Base-by-base conservation (phyloP, 2,888 invertebrate species). In the Stenichneumon culpator region DNA sequence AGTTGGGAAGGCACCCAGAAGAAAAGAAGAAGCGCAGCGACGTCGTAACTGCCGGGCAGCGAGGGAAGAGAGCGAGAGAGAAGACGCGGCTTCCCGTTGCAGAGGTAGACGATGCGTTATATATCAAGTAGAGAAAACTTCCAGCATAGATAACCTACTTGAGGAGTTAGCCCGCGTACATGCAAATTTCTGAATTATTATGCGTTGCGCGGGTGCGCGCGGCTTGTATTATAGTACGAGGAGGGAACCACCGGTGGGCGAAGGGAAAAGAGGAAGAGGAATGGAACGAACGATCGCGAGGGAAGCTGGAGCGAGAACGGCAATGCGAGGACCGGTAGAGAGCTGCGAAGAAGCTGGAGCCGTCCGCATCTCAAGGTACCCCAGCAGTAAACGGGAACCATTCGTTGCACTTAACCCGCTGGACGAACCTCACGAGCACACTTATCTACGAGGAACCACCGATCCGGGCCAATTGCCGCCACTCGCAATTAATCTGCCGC, bases 161-260 rank as follows among this genome's bases (percentile, higher is more conserved):
- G 93, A 93, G 91, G 93, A 94, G 94, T 94, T 93, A 93, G 92
- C 92, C 93, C 93, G 93, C 93, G 94, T 94, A 93, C 91, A 94
- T 94, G 94, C 93, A 94, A 94, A 94, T 94, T 94, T 93, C 91
- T 93, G 93, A 93, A 93, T 94, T 94, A 94, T 94, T 93, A 94
- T 93, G 92, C 93, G 89, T 74, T 75, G 54, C 69, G 83, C 69
- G 60, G 39, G 25, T 47, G 60, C 52, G n/a, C 72, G 79, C 67
- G 82, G 82, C 82, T 86, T 86, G 85, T 82, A 86, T 85, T 79
- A 85, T 78, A 79, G 72, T 79, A 83, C 63, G 77, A 68, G 70
- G 6, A 47, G 47, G 52, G 79, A 39, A 74, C 69, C 65, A 60
- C 54, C 67, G 70, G 39, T 63, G 19, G 50, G 32, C 54, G 77